Percentiles rank a stretch among this genome's conserved stretches.
Evolutionary conservation across 2,113 vertebrate species (phyloP).

Genomic region (Myxocyprinus asiaticus): DNA sequence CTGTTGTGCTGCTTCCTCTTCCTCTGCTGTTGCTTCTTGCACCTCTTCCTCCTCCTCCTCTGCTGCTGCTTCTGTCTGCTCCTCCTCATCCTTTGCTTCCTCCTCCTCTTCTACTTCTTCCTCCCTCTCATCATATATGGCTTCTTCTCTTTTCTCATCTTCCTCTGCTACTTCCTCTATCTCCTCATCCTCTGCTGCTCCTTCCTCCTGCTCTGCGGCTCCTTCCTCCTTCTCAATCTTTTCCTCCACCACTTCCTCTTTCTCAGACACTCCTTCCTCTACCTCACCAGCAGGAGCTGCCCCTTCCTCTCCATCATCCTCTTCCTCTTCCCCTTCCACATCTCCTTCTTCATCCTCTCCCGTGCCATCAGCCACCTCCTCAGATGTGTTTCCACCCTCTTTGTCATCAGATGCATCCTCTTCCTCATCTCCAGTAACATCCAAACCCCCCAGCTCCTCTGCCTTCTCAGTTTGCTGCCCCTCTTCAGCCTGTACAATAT

Average conservation of each 20-base stretch:
- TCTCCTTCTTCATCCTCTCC: slow-evolving; percentile 31
- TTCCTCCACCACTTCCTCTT: not conserved
- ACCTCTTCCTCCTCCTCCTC: slow-evolving; percentile 7
- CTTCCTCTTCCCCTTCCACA: slow-evolving; percentile 19
- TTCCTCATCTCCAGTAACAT: slow-evolving; percentile 19
- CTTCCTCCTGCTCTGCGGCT: not conserved
- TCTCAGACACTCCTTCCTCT: slow-evolving; percentile 6
- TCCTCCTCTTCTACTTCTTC: slow-evolving; percentile 5
- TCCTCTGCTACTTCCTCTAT: not conserved
- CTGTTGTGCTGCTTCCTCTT: slow-evolving; percentile 3
- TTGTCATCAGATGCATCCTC: slow-evolving; percentile 39
- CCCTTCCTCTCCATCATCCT: not conserved
- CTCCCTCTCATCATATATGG: not conserved
- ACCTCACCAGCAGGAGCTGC: not conserved
- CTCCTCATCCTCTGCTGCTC: slow-evolving; percentile 2
- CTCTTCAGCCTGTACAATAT: slow-evolving; percentile 45
- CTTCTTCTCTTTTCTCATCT: slow-evolving; percentile 1
- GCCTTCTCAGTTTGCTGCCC: slow-evolving; percentile 13
- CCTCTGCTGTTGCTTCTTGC: not conserved
- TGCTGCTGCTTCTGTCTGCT: not conserved
- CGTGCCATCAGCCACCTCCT: not conserved
- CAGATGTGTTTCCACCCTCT: not conserved
- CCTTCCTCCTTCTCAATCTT: not conserved
- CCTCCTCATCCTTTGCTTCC: not conserved
- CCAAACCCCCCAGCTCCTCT: slow-evolving; percentile 3